phyloP scores from a whole-genome alignment of 2,113 vertebrate genomes.

The Mesocricetus auratus region DNA sequence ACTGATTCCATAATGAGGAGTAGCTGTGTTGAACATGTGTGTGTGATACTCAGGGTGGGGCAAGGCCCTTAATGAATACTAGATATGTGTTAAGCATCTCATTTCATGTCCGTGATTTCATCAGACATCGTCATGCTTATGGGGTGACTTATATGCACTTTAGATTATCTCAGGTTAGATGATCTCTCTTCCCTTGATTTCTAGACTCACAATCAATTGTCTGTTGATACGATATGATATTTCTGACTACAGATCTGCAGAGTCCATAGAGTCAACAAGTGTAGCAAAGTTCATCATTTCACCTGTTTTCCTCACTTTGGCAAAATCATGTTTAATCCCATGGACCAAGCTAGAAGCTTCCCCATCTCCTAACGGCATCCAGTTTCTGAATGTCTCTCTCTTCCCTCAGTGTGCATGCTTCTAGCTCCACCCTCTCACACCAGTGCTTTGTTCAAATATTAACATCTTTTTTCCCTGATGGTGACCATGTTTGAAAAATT shows the following conservation, averaged over 20 bases:
- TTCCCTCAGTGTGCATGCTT: neutral
- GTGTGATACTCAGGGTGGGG: too few species aligned
- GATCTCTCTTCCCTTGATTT: too few species aligned
- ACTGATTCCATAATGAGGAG: neutral
- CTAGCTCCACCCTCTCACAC: accelerated
- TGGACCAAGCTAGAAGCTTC: neutral
- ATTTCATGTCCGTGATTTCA: neutral
- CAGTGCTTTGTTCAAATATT: neutral
- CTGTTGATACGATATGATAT: neutral
- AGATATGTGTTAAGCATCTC: neutral
- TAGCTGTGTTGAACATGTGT: neutral
- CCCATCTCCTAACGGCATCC: neutral
- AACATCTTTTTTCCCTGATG: neutral
- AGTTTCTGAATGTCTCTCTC: neutral
- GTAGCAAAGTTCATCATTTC: neutral
- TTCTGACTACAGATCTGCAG: neutral
- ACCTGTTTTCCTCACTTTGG: neutral
- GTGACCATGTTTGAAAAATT: neutral
- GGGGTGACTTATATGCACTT: neutral
- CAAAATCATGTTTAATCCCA: neutral
- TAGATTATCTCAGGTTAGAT: neutral
- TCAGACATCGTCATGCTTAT: neutral
- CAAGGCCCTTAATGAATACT: neutral
- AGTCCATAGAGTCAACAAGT: neutral
- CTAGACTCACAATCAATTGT: accelerated